These are phyloP conservation scores for Coccyzus lansbergi DNA, from an alignment of 2,797 vertebrate genomes.

Conservation along the genomic window DNA sequence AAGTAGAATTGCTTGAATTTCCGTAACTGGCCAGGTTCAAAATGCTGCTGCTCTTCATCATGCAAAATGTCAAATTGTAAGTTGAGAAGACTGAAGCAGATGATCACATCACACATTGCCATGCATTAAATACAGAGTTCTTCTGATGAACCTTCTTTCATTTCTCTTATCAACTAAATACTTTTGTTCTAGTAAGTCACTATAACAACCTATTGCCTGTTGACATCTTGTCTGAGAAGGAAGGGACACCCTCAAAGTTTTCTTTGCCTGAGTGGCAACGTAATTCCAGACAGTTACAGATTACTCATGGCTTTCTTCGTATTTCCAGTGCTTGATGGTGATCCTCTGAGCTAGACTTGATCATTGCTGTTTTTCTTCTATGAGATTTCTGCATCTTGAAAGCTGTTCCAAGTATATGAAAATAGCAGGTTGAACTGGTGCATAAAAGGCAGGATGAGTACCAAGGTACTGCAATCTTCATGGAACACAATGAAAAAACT, in stretches of 20 bases:
- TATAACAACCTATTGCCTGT: not conserved
- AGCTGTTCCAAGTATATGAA: not conserved
- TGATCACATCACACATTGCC: not conserved
- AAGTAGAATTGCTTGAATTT: constrained; percentile 18
- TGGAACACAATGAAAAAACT: not conserved
- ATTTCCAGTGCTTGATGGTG: not conserved
- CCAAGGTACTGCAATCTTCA: not conserved
- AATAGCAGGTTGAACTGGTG: not conserved
- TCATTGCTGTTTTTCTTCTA: not conserved
- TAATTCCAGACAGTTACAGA: not conserved
- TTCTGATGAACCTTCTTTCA: not conserved
- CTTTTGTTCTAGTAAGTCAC: not conserved
- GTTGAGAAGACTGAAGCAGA: not conserved
- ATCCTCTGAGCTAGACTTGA: not conserved
- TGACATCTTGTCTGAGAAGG: constrained; percentile 1
- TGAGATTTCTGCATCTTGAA: not conserved
- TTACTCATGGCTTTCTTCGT: not conserved
- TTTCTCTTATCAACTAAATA: not conserved
- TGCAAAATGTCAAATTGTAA: not conserved
- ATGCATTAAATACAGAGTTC: not conserved
- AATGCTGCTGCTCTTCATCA: not conserved
- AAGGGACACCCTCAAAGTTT: not conserved
- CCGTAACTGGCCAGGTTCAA: constrained; percentile 6
- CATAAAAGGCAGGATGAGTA: not conserved
- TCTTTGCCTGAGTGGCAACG: not conserved